phyloP scores from a whole-genome alignment of 1,140 invertebrate species.

The Penaeus vannamei region DNA sequence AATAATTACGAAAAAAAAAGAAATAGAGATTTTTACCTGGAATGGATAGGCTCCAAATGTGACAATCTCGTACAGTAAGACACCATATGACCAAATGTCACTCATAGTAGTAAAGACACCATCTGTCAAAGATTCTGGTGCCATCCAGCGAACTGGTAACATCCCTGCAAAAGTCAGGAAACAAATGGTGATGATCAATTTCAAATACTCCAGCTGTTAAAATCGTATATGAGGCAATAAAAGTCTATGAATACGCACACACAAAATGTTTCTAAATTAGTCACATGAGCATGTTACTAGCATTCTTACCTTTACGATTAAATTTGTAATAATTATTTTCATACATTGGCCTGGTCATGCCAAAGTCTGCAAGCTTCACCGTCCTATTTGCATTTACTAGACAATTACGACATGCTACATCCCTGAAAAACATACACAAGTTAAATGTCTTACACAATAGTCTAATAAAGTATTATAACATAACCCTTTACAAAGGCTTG shows the following conservation, averaged over 20 bases:
- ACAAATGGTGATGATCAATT: background rate
- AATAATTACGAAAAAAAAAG: background rate
- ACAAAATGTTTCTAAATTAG: background rate
- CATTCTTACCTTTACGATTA: conserved; percentile 81
- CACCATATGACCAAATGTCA: conserved; percentile 90
- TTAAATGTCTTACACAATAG: background rate
- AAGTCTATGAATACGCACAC: background rate
- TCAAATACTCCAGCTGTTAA: background rate
- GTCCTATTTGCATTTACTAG: conserved; percentile 85
- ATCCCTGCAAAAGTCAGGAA: conserved; percentile 75
- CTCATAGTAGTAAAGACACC: conserved; percentile 87
- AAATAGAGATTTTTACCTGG: conserved; percentile 70
- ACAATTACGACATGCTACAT: conserved; percentile 90
- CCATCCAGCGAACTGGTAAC: conserved; percentile 96
- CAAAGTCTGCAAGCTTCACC: conserved; percentile 93
- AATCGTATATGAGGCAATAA: background rate
- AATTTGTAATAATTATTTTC: conserved; percentile 92
- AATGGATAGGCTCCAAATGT: conserved; percentile 92
- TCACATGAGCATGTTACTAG: too few relatives aligned
- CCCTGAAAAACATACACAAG: conserved; percentile 73
- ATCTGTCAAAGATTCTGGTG: conserved; percentile 83
- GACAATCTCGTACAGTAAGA: conserved; percentile 87
- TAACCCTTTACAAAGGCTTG: too few relatives aligned
- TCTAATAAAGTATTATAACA: background rate
- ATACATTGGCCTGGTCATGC: conserved; percentile 90